These are phyloP conservation scores for Grammomys surdaster DNA, from an alignment of 2,113 vertebrate species.

Conservation along the genomic window DNA sequence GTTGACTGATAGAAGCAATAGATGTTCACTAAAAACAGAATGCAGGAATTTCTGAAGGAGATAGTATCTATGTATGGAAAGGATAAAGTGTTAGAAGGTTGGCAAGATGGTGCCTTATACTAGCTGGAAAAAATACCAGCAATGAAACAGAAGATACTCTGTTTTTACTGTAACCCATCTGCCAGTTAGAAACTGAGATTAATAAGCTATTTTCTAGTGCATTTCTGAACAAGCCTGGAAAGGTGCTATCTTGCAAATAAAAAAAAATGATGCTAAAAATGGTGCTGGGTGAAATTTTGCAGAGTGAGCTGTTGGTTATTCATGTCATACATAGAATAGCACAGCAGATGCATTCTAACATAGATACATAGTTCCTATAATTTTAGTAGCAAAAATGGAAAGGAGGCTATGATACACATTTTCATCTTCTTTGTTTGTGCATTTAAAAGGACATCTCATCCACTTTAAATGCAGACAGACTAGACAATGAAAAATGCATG, in stretches of 20 bases:
- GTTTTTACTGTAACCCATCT: conserved; percentile 65
- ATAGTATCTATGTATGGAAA: conserved; percentile 14
- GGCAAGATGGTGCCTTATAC: conserved; percentile 40
- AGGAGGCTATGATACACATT: conserved; percentile 70
- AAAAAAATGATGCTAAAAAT: conserved; percentile 70
- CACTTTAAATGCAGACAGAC: conserved; percentile 78
- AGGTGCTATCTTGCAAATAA: conserved; percentile 74
- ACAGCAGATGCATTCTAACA: conserved; percentile 73
- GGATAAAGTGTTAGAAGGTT: background rate
- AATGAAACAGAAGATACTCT: conserved; percentile 57
- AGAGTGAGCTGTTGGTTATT: conserved; percentile 69
- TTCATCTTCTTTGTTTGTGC: conserved; percentile 73
- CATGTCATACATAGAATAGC: conserved; percentile 59
- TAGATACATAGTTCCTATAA: conserved; percentile 66
- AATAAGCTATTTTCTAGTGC: conserved; percentile 73
- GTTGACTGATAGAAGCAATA: background rate
- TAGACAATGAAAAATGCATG: conserved; percentile 81
- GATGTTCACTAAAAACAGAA: conserved; percentile 33
- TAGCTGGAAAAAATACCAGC: conserved; percentile 52
- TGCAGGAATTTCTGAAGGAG: conserved; percentile 15
- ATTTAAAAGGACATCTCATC: conserved; percentile 74
- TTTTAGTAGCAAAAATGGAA: conserved; percentile 76
- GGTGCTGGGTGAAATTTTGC: conserved; percentile 50
- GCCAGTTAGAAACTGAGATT: conserved; percentile 74
- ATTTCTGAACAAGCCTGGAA: conserved; percentile 69